phyloP scores from a whole-genome alignment of 2,888 invertebrate species.

The Scaptomyza parva region DNA sequence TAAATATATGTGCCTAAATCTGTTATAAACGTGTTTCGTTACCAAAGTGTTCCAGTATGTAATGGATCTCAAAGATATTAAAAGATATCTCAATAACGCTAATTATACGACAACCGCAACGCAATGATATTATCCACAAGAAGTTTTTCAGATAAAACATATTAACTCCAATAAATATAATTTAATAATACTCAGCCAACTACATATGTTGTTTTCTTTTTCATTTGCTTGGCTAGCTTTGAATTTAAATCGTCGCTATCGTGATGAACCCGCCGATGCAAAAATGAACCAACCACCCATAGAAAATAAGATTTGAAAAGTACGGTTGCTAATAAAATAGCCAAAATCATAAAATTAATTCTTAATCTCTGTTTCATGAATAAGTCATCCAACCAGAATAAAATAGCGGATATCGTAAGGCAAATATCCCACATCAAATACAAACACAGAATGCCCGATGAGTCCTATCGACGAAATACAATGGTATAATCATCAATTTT shows the following conservation, averaged over 20 bases:
- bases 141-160: constrained; percentile 44
- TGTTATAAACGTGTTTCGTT: background rate
- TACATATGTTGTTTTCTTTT: background rate
- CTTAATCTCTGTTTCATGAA: background rate
- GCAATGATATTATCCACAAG: constrained; percentile 35
- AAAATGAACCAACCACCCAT: constrained; percentile 47
- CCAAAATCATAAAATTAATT: too few relatives aligned
- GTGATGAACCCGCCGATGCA: constrained; percentile 33
- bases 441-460: constrained; percentile 45
- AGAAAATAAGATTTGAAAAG: constrained; percentile 34
- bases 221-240: too few relatives aligned
- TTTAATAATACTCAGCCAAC: constrained; percentile 9
- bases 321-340: background rate
- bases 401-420: constrained; percentile 9
- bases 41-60: constrained; percentile 10
- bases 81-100: constrained; percentile 29
- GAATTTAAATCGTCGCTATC: constrained; percentile 45
- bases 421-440: constrained; percentile 49
- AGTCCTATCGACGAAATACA: too few relatives aligned
- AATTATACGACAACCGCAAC: constrained; percentile 38
- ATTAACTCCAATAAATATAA: background rate
- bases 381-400: constrained; percentile 3
- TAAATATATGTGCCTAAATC: background rate
- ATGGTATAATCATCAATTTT: too few relatives aligned
- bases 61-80: constrained; percentile 22